A percentile compares a stretch with the other conserved stretches of the same genome.
Evolutionary conservation across 2,888 invertebrate genomes (phyloP).

Genomic region (Portevinia maculata): DNA sequence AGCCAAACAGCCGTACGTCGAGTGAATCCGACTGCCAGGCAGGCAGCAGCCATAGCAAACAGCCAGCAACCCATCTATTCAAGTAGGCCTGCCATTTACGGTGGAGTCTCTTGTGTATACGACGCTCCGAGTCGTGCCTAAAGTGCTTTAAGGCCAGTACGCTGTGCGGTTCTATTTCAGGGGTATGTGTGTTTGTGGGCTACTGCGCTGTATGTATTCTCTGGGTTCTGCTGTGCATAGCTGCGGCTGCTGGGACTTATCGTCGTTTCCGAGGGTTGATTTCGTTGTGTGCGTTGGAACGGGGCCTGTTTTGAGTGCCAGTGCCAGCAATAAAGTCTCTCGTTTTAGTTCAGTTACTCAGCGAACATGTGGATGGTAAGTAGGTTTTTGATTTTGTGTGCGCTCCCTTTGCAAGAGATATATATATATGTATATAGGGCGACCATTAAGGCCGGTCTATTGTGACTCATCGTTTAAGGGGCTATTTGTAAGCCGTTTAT

Average conservation of each 20-base stretch:
- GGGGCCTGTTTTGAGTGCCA: conserved; percentile 62
- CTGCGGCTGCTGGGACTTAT: conserved; percentile 53
- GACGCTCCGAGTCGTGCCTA: conserved; percentile 70
- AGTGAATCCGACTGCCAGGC: conserved; percentile 35
- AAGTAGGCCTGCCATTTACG: conserved; percentile 71
- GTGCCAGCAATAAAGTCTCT: conserved; percentile 57
- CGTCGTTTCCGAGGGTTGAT: conserved; percentile 58
- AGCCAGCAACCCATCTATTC: conserved; percentile 55
- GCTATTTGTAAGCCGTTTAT: conserved; percentile 40
- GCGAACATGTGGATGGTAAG: conserved; percentile 73
- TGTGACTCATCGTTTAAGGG: conserved; percentile 40
- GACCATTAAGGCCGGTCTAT: conserved; percentile 44
- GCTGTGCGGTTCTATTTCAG: conserved; percentile 52
- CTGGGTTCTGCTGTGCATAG: conserved; percentile 49
- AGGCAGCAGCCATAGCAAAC: conserved; percentile 20
- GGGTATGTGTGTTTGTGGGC: conserved; percentile 44
- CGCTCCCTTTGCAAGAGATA: conserved; percentile 26
- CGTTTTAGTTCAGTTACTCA: conserved; percentile 65
- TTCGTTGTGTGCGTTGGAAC: conserved; percentile 62
- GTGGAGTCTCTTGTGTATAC: conserved; percentile 66
- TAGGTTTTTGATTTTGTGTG: conserved; percentile 54
- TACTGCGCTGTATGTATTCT: conserved; percentile 39
- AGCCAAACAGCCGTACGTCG: conserved; percentile 42
- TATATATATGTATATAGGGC: conserved; percentile 12
- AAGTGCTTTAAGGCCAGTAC: conserved; percentile 72